These are phyloP conservation scores for Chunga burmeisteri DNA, from an alignment of 2,113 vertebrate genomes.

Conservation along the genomic window DNA sequence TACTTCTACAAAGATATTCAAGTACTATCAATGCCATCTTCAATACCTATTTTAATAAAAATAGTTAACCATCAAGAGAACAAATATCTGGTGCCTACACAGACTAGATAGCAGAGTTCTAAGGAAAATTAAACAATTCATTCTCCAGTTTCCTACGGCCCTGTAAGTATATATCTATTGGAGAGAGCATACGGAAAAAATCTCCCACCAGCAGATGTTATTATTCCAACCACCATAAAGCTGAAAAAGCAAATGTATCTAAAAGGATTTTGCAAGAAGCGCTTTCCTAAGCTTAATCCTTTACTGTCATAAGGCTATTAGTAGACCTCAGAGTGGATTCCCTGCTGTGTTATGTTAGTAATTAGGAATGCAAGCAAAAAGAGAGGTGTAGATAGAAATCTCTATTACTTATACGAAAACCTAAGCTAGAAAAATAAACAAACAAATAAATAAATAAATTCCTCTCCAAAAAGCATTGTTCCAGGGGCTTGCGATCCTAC, in stretches of 20 bases:
- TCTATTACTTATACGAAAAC: neutral
- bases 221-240: neutral
- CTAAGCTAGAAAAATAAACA: neutral
- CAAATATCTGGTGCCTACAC: neutral
- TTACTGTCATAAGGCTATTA: neutral
- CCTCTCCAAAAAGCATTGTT: neutral
- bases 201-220: neutral
- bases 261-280: neutral
- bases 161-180: neutral
- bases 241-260: neutral
- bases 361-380: neutral
- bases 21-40: neutral
- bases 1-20: neutral
- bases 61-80: neutral
- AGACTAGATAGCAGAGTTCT: neutral
- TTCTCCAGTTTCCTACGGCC: neutral
- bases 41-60: neutral
- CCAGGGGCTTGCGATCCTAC: fast-evolving
- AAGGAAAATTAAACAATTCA: neutral
- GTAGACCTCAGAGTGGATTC: neutral
- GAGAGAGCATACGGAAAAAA: neutral
- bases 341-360: neutral
- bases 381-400: neutral
- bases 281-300: neutral
- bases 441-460: neutral